phyloP scores from a whole-genome alignment of 2,797 vertebrate species.

The Melanogrammus aeglefinus region DNA sequence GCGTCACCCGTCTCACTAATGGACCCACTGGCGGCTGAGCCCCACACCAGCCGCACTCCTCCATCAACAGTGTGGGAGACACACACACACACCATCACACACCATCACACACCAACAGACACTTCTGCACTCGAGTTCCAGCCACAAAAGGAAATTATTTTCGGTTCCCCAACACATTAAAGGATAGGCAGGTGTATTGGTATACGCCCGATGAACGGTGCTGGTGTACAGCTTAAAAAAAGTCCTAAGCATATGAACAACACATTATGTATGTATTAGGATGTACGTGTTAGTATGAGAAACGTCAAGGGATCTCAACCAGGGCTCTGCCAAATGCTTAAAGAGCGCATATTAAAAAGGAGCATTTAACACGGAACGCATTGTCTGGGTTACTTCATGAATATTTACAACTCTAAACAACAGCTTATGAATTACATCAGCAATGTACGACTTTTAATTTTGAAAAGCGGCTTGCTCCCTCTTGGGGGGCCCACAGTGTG shows the following conservation, averaged over 20 bases:
- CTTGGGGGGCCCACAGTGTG: background rate
- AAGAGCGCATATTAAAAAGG: background rate
- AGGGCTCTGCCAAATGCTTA: background rate
- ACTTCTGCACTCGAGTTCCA: background rate
- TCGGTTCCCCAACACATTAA: conserved; percentile 2
- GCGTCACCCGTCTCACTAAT: conserved; percentile 33
- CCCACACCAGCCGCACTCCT: conserved; percentile 1
- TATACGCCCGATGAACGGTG: background rate
- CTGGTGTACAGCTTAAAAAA: background rate
- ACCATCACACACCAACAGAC: background rate
- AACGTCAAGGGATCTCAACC: background rate
- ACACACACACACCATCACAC: conserved; percentile 6
- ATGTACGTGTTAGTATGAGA: no score
- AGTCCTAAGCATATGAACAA: background rate
- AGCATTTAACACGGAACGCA: background rate
- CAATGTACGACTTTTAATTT: background rate
- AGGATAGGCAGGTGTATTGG: background rate
- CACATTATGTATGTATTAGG: no score
- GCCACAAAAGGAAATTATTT: background rate
- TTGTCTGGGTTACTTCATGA: background rate
- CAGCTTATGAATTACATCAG: background rate
- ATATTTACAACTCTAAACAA: background rate
- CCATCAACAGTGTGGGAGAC: conserved; percentile 9
- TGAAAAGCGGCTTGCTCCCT: background rate
- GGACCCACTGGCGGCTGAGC: conserved; percentile 13